Conservation (phyloP, 1,140 invertebrate species). For the Zophobas morio region DNA sequence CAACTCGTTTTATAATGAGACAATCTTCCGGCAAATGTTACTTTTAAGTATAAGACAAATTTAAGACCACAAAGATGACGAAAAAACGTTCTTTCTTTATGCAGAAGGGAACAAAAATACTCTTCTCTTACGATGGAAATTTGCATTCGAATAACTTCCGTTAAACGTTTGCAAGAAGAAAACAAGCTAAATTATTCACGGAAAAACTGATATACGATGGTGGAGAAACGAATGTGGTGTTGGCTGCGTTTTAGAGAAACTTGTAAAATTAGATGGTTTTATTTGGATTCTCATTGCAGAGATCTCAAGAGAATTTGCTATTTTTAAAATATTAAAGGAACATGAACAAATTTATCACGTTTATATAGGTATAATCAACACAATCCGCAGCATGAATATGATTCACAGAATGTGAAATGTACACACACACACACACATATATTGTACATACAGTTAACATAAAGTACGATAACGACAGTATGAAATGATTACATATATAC, state of each 20-base stretch:
- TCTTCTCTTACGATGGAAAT: slow-evolving; percentile 43
- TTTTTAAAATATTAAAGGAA: no score
- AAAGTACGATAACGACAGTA: no score
- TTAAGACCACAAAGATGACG: slow-evolving; percentile 31
- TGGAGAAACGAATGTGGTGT: not conserved
- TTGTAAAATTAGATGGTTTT: no score
- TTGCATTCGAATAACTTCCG: slow-evolving; percentile 49
- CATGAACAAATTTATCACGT: no score
- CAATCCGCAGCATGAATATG: no score
- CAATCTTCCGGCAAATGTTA: slow-evolving; percentile 39
- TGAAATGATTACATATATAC: no score
- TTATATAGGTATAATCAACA: no score
- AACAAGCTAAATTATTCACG: slow-evolving; percentile 32
- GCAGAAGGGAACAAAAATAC: slow-evolving; percentile 46
- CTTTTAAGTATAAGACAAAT: slow-evolving; percentile 17
- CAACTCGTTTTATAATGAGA: slow-evolving; percentile 40
- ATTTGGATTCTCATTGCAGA: no score
- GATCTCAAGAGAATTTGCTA: no score
- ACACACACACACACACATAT: no score
- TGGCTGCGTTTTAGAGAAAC: not conserved
- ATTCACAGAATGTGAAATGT: no score
- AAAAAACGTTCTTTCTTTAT: slow-evolving; percentile 36
- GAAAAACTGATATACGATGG: slow-evolving; percentile 9
- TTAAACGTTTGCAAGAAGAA: slow-evolving; percentile 45
- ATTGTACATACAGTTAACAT: no score